phyloP scores from a whole-genome alignment of 2,113 vertebrate species.

The Marmota monax region DNA sequence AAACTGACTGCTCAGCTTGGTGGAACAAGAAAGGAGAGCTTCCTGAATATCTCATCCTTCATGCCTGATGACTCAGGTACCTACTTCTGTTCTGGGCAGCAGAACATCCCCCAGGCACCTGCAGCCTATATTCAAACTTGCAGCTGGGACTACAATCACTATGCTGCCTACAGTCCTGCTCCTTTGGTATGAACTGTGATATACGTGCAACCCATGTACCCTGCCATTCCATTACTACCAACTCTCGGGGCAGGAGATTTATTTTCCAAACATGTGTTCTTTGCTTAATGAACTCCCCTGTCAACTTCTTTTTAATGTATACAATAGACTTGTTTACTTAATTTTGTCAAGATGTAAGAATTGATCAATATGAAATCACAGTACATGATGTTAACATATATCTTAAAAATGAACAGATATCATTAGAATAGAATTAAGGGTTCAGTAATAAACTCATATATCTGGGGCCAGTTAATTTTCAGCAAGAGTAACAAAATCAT shows the following conservation, averaged over 20 bases:
- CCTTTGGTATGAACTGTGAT: not conserved
- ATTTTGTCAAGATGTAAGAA: not conserved
- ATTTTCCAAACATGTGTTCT: not conserved
- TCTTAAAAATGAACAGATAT: constrained; percentile 34
- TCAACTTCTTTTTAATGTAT: not conserved
- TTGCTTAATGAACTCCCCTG: not conserved
- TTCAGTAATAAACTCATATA: not conserved
- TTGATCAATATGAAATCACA: not conserved
- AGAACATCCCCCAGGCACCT: constrained; percentile 7
- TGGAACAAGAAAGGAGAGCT: constrained; percentile 19
- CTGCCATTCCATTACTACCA: not conserved
- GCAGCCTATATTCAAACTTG: constrained; percentile 23
- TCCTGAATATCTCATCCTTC: constrained; percentile 19
- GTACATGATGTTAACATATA: not conserved
- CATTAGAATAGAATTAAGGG: not conserved
- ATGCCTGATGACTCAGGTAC: not conserved
- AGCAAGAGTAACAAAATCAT: not conserved
- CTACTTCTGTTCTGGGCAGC: constrained; percentile 15
- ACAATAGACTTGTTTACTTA: not conserved
- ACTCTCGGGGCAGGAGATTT: not conserved
- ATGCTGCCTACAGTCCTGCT: not conserved
- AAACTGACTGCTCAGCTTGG: constrained; percentile 40
- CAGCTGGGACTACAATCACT: not conserved
- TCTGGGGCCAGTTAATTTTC: not conserved
- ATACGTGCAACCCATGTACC: not conserved